Evolutionary conservation across 1,140 invertebrate genomes (phyloP).

Genomic region (Drosophila dunni): DNA sequence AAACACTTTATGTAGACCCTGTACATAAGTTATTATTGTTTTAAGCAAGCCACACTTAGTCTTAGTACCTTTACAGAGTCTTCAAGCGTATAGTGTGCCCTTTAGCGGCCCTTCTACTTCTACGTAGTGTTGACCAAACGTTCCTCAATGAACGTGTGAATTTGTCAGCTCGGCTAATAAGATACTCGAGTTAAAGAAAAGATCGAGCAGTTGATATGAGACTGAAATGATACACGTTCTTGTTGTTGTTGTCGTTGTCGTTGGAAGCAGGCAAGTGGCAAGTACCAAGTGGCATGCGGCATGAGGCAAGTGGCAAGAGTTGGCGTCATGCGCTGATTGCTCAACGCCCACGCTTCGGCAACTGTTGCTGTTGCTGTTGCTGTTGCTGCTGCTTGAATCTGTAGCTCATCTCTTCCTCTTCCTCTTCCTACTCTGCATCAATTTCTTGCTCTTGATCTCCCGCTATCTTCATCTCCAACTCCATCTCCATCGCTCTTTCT

Average conservation of each 20-base stretch:
- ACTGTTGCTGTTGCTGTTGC: constrained; percentile 33
- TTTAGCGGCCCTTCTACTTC: no score
- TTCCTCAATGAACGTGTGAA: constrained; percentile 18
- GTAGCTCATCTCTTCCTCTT: not conserved
- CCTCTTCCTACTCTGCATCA: not conserved
- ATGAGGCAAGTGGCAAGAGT: constrained; percentile 17
- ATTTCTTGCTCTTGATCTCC: not conserved
- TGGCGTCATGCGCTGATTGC: constrained; percentile 77
- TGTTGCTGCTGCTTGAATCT: constrained; percentile 10
- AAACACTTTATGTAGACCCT: no score
- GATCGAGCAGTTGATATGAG: constrained; percentile 1
- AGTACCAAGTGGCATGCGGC: not conserved
- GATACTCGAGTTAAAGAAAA: not conserved
- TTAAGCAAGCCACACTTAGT: no score
- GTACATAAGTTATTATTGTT: no score
- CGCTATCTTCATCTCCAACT: constrained; percentile 1
- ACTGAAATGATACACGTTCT: constrained; percentile 1
- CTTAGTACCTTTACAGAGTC: no score
- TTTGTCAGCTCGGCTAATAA: constrained; percentile 25
- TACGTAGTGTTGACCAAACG: not conserved
- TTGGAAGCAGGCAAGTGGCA: constrained; percentile 24
- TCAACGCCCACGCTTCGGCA: constrained; percentile 71
- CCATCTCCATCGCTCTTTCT: not conserved
- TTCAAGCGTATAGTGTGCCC: no score
- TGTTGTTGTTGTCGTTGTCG: constrained; percentile 34